Evolutionary conservation across 2,888 invertebrate genomes (phyloP).

Genomic region (Synanthedon formicaeformis): DNA sequence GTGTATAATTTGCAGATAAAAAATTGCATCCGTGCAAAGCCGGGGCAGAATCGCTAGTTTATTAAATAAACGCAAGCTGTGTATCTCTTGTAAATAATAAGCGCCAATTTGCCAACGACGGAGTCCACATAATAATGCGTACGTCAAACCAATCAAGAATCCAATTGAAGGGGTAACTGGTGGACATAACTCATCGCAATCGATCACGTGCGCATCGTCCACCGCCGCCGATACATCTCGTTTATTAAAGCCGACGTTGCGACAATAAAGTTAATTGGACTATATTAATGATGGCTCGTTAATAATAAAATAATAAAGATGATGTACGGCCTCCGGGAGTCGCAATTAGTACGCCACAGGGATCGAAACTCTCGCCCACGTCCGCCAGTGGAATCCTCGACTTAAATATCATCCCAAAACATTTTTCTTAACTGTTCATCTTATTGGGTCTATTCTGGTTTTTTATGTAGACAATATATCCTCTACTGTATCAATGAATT

Average conservation of each 20-base stretch:
- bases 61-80: background rate
- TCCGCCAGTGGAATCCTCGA: slow-evolving; percentile 4
- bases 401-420: slow-evolving; percentile 5
- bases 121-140: slow-evolving; percentile 45
- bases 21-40: no score
- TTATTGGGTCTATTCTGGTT: no score
- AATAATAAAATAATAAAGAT: slow-evolving; percentile 60
- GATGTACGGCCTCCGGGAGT: slow-evolving; percentile 36
- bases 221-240: slow-evolving; percentile 44
- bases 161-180: slow-evolving; percentile 68
- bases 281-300: slow-evolving; percentile 58
- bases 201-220: slow-evolving; percentile 51
- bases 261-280: slow-evolving; percentile 64
- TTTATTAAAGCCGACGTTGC: slow-evolving; percentile 54
- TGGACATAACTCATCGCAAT: slow-evolving; percentile 59
- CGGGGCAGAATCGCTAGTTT: no score
- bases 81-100: slow-evolving; percentile 40
- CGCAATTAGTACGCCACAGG: slow-evolving; percentile 39
- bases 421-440: no score
- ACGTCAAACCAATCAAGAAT: slow-evolving; percentile 64
- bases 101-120: slow-evolving; percentile 50
- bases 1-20: no score
- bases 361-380: slow-evolving; percentile 10
- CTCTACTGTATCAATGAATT: no score
- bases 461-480: no score